These are phyloP conservation scores for Frankliniella intonsa DNA, from an alignment of 2,888 invertebrate species.

Conservation along the genomic window DNA sequence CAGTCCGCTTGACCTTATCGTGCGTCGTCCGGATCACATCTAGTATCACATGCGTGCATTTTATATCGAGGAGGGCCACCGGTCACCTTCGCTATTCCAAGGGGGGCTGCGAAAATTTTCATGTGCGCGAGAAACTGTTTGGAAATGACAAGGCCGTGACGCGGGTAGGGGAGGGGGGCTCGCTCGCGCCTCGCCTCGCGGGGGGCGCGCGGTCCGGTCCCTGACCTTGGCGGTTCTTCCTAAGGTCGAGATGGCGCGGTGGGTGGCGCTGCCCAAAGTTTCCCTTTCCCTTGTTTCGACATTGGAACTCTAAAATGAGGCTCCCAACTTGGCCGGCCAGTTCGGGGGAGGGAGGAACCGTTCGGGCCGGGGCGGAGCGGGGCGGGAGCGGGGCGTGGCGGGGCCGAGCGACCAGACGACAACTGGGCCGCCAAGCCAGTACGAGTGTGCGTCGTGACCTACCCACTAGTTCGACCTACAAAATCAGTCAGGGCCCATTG, in stretches of 20 bases:
- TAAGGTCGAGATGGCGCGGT: neutral
- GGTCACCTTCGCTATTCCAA: too few relatives aligned
- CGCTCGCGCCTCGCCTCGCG: too few relatives aligned
- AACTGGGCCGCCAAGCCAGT: neutral
- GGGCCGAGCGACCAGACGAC: neutral
- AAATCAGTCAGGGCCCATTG: too few relatives aligned
- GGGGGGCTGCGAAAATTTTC: neutral
- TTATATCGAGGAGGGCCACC: too few relatives aligned
- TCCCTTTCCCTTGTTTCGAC: constrained; percentile 24
- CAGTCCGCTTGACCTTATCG: too few relatives aligned
- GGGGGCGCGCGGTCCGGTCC: neutral
- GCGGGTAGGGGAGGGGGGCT: neutral
- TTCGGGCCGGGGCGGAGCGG: neutral
- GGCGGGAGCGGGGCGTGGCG: neutral
- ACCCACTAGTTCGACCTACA: neutral
- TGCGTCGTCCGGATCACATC: too few relatives aligned
- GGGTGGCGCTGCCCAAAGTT: constrained; percentile 2
- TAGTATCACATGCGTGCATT: too few relatives aligned
- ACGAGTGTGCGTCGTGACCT: neutral
- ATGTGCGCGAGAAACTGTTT: neutral
- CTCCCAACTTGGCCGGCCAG: constrained; percentile 1
- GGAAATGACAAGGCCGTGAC: too few relatives aligned
- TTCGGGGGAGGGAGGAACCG: neutral
- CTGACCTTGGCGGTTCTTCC: neutral
- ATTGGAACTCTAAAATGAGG: constrained; percentile 20